Conservation (phyloP, 2,797 vertebrate genomes). For the Tympanoctomys barrerae region DNA sequence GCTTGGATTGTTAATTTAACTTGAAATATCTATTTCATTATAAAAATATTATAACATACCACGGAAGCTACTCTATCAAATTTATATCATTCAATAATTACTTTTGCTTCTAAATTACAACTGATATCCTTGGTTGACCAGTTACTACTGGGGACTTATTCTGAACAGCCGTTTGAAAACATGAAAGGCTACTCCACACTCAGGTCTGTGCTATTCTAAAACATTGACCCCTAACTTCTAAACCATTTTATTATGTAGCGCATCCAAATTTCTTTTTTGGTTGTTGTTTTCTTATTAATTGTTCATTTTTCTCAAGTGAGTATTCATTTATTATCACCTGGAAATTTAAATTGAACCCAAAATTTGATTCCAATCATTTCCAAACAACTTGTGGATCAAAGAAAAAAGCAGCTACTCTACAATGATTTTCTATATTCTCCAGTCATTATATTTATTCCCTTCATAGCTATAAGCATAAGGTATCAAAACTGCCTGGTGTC, state of each 20-base stretch:
- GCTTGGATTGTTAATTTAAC: conserved; percentile 30
- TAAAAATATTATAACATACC: conserved; percentile 56
- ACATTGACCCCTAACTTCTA: background rate
- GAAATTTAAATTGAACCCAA: conserved; percentile 11
- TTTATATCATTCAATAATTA: background rate
- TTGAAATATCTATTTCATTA: conserved; percentile 59
- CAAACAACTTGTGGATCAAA: background rate
- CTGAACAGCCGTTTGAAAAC: background rate
- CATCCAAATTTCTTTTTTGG: background rate
- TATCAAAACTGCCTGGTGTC: background rate
- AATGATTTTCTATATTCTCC: background rate
- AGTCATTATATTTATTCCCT: background rate
- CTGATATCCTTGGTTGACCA: background rate
- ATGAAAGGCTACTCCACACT: background rate
- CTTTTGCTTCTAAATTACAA: conserved; percentile 36
- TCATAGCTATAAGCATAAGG: background rate
- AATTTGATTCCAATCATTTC: background rate
- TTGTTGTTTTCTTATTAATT: background rate
- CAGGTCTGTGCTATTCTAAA: background rate
- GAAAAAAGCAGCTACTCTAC: background rate
- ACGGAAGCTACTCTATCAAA: background rate
- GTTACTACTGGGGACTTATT: background rate
- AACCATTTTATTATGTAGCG: background rate
- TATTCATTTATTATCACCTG: conserved; percentile 12
- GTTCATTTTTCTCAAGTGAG: background rate